Evolutionary conservation across 2,888 invertebrate species (phyloP), one percentile per base, ranked within the genome.

Genomic region (Coronaproctus castanopsis): DNA sequence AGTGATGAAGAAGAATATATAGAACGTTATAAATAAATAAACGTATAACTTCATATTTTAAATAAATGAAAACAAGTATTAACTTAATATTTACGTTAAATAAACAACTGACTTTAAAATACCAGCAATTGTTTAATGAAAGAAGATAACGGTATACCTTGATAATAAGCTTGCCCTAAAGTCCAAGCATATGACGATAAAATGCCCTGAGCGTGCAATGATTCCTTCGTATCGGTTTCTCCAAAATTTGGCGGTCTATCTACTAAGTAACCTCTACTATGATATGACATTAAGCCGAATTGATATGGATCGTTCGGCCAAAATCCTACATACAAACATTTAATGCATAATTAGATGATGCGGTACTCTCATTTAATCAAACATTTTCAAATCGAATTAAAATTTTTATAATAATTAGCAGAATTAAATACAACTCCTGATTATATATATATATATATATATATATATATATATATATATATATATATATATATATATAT

Each of bases 241-340:
- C 80, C 80, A 68, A 69, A 79, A 1, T 70, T 69, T 57, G 72
- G 66, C 0, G 71, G 70, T 59, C 81, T 74, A 0, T 66, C 66
- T 1, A 74, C 65, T 52, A 87, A 69, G 67, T 83, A 77, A 18
- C 80, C 80, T 52, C 82, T 74, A 14, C 79, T 77, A 67, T 87
- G 83, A 67, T 80, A 83, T 0, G 88, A 85, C 22, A 93, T 63
- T 8, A 83, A 69, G 1, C 88, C 89, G 73, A 85, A 91, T 70
- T 85, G 83, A 69, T 80, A 77, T 2, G 71, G 70, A 68, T 86
- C 87, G 14, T 87, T 88, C 20, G 88, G 85, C 90, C 90, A 91
- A 71, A 80, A 85, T 21, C 88, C 87, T 83, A 66, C 55, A 62
- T 74, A 73, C 64, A 52, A 63, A 59, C 53, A 56, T n/a, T 52